These are phyloP conservation scores for Sinonovacula constricta DNA, from an alignment of 1,140 invertebrate genomes.

Conservation along the genomic window DNA sequence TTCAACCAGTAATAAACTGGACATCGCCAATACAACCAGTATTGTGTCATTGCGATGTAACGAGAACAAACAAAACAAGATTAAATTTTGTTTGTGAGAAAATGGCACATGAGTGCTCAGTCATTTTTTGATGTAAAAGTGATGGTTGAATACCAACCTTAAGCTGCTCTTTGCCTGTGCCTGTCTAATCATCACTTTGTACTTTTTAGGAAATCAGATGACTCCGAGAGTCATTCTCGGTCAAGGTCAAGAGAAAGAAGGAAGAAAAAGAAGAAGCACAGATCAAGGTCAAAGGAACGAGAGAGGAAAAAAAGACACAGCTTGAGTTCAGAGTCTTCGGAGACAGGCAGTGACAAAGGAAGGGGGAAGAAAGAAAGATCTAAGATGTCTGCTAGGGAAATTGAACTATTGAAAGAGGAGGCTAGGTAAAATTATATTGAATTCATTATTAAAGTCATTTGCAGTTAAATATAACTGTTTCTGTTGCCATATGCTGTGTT, in stretches of 20 bases:
- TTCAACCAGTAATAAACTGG: no score
- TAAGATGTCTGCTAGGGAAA: background rate
- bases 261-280: constrained; percentile 17
- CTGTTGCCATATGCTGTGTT: background rate
- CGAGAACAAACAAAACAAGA: no score
- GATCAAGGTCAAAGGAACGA: constrained; percentile 7
- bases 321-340: background rate
- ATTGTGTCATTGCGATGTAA: no score
- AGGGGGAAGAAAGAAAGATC: background rate
- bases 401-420: background rate
- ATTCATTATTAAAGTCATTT: background rate
- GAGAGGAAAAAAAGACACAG: background rate
- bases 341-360: constrained; percentile 6
- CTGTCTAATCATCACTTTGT: no score
- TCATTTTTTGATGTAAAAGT: no score
- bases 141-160: no score
- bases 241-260: background rate
- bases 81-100: no score
- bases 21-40: no score
- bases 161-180: no score
- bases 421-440: background rate
- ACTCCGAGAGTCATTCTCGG: background rate
- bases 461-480: background rate
- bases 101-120: no score
- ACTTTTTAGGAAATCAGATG: no score